Evolutionary conservation across 2,113 vertebrate genomes (phyloP).

Genomic region (Misgurnus anguillicaudatus): DNA sequence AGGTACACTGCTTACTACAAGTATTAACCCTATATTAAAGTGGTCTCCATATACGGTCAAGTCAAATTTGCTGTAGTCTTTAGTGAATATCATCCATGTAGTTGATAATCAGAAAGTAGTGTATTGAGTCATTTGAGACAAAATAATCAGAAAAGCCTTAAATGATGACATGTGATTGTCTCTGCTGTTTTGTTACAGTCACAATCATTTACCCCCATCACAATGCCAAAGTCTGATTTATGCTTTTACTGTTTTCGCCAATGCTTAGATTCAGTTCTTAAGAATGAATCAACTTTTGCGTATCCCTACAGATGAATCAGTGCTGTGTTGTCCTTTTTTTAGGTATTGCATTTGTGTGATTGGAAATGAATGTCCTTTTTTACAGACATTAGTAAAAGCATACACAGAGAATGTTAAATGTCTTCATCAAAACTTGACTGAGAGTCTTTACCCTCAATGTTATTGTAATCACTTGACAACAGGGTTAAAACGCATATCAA

Average conservation of each 20-base stretch:
- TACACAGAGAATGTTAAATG: conserved; percentile 40
- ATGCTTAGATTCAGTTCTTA: conserved; percentile 6
- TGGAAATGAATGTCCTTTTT: background rate
- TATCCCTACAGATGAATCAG: background rate
- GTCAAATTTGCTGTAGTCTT: background rate
- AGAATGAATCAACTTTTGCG: background rate
- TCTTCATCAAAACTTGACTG: background rate
- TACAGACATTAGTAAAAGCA: background rate
- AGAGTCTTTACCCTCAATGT: background rate
- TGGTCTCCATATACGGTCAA: no score
- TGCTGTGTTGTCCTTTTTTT: background rate
- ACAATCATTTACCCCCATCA: background rate
- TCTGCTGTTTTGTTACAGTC: conserved; percentile 1
- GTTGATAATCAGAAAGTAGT: conserved; percentile 27
- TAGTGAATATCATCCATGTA: background rate
- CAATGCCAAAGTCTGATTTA: conserved; percentile 32
- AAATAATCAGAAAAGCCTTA: background rate
- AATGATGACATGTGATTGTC: conserved; percentile 18
- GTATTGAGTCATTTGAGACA: conserved; percentile 17
- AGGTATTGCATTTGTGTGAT: conserved; percentile 18
- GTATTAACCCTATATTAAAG: no score
- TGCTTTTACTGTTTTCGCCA: conserved; percentile 25
- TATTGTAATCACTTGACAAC: background rate
- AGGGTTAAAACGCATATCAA: background rate
- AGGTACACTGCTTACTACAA: no score